Evolutionary conservation across 2,797 vertebrate species (phyloP).

Genomic region (Tachyglossus aculeatus): DNA sequence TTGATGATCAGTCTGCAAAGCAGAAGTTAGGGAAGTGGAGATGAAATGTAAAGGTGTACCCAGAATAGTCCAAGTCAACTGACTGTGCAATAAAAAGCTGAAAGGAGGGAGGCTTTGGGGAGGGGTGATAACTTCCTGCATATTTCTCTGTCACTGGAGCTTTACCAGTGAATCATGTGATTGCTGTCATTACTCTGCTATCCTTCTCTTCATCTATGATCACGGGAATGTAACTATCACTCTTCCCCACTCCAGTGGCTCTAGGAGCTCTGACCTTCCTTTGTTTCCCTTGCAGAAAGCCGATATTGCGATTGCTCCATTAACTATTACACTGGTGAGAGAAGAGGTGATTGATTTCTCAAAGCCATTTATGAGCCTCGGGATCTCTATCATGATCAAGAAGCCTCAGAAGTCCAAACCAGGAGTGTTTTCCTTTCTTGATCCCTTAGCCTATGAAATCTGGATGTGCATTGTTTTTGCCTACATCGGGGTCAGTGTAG

Average conservation of each 20-base stretch:
- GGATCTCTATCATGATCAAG: constrained; percentile 99
- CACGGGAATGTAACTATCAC: not conserved
- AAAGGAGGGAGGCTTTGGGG: not conserved
- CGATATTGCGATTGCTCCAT: constrained; percentile 95
- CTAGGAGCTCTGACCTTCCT: constrained; percentile 44
- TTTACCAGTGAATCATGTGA: not conserved
- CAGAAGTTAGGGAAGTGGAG: not conserved
- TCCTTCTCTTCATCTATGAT: constrained; percentile 40
- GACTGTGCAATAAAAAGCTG: not conserved
- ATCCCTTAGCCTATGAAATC: constrained; percentile 98
- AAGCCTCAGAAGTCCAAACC: constrained; percentile 99
- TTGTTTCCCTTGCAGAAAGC: constrained; percentile 88
- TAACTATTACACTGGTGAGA: constrained; percentile 97
- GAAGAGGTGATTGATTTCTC: constrained; percentile 99
- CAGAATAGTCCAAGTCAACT: not conserved
- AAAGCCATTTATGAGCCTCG: constrained; percentile 99
- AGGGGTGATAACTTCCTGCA: constrained; percentile 8
- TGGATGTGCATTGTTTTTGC: constrained; percentile 99
- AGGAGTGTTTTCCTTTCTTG: constrained; percentile 98
- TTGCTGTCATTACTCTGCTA: not conserved
- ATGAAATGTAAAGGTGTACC: not conserved
- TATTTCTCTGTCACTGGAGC: not conserved
- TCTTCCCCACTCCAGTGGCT: constrained; percentile 17
- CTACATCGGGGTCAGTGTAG: constrained; percentile 99
- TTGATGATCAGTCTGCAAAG: not conserved